Conservation (phyloP, 2,113 vertebrate genomes). For the Gallinago media region DNA sequence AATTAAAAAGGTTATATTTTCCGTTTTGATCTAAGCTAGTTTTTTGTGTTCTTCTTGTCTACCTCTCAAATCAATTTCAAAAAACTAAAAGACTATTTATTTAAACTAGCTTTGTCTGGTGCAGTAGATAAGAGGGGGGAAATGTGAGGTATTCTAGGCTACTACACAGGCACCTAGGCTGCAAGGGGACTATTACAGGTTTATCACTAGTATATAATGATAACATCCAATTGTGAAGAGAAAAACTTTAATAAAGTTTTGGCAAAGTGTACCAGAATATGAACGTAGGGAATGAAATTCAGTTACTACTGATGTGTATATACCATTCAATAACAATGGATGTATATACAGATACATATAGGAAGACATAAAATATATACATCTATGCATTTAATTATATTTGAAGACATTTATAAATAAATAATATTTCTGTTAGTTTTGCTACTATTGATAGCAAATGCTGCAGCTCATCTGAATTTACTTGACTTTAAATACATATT, state of each 20-base stretch:
- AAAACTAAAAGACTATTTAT: background rate
- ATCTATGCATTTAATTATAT: background rate
- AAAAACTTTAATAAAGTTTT: background rate
- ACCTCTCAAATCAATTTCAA: background rate
- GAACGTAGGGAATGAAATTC: background rate
- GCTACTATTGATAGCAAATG: background rate
- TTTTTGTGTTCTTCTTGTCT: background rate
- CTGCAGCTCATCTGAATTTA: background rate
- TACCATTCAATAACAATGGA: background rate
- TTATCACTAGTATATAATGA: background rate
- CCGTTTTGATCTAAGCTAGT: background rate
- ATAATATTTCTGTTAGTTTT: background rate
- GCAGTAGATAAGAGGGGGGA: background rate
- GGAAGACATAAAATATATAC: background rate
- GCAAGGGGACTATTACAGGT: background rate
- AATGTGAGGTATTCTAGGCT: background rate
- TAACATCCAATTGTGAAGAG: background rate
- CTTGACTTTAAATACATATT: slow-evolving; percentile 23
- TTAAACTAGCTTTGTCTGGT: background rate
- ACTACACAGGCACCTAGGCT: background rate
- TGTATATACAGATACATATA: background rate
- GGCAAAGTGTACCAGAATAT: background rate
- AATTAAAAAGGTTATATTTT: background rate
- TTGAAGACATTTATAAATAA: background rate
- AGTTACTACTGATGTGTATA: background rate